A percentile compares a stretch with the other conserved stretches of the same genome.
These are phyloP conservation scores for Toxostoma redivivum DNA, from an alignment of 2,113 vertebrate genomes.

Conservation along the genomic window DNA sequence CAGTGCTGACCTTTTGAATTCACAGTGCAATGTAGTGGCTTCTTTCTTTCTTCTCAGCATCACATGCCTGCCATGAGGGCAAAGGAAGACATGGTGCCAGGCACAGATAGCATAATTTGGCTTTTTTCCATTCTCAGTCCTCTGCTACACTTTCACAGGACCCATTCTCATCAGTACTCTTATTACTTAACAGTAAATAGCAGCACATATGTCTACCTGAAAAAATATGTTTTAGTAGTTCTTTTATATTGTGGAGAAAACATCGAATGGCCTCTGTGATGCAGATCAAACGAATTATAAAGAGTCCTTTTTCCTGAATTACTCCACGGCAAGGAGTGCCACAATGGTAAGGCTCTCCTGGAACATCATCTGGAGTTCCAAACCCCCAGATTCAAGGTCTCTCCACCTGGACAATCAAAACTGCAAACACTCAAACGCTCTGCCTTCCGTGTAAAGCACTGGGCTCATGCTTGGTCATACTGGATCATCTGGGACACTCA, in stretches of 20 bases:
- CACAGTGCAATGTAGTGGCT: background rate
- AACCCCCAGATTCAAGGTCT: background rate
- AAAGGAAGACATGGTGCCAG: conserved; percentile 13
- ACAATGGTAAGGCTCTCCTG: background rate
- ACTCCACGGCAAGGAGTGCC: background rate
- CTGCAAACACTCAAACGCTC: background rate
- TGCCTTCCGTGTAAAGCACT: background rate
- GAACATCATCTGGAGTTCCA: background rate
- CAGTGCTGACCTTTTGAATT: background rate
- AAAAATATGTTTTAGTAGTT: background rate
- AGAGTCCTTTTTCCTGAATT: background rate
- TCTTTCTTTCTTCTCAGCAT: background rate
- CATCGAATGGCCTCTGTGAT: background rate
- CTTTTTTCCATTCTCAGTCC: background rate
- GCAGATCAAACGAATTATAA: background rate
- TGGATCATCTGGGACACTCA: background rate
- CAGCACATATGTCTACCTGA: background rate
- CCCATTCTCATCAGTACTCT: background rate
- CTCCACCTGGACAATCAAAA: background rate
- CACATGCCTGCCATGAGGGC: background rate
- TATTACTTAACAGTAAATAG: background rate
- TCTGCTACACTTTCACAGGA: background rate
- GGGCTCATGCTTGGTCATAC: background rate
- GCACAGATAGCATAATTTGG: conserved; percentile 3
- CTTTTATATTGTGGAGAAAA: background rate